Evolutionary conservation across 2,113 vertebrate species (phyloP).

Genomic region (Gnathonemus longibarbis): DNA sequence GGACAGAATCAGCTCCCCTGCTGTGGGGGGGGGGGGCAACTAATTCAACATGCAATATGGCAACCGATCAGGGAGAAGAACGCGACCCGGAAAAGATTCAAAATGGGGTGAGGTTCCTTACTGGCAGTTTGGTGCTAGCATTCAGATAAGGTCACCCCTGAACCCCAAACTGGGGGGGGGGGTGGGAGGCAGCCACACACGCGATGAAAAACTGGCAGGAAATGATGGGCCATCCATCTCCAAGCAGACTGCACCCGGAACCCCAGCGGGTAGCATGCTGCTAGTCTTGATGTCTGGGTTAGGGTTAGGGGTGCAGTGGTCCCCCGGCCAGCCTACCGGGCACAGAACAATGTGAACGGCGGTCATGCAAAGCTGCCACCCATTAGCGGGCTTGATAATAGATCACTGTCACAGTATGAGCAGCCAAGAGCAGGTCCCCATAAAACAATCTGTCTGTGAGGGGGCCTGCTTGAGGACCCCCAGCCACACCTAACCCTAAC

Average conservation of each 20-base stretch:
- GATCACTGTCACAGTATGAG: slow-evolving; percentile 33
- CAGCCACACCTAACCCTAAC: not conserved
- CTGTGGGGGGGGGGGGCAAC: not conserved
- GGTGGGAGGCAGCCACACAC: not conserved
- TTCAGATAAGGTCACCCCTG: not conserved
- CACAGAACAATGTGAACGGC: not conserved
- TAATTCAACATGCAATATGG: not conserved
- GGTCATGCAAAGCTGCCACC: slow-evolving; percentile 45
- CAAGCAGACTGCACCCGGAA: not conserved
- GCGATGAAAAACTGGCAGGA: not conserved
- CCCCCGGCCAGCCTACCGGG: not conserved
- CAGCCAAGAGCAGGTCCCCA: slow-evolving; percentile 20
- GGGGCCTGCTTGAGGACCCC: not conserved
- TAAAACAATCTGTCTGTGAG: not conserved
- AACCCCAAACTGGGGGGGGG: not conserved
- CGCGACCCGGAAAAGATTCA: not conserved
- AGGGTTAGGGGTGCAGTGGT: not conserved
- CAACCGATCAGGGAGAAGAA: not conserved
- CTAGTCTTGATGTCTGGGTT: not conserved
- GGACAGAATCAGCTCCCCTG: not conserved
- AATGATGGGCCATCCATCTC: slow-evolving; percentile 18
- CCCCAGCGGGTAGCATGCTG: not conserved
- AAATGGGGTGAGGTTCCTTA: not conserved
- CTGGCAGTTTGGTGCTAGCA: not conserved
- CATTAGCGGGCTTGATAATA: slow-evolving; percentile 47